Conservation (phyloP, 2,888 invertebrate genomes). For the Argynnis bischoffii region DNA sequence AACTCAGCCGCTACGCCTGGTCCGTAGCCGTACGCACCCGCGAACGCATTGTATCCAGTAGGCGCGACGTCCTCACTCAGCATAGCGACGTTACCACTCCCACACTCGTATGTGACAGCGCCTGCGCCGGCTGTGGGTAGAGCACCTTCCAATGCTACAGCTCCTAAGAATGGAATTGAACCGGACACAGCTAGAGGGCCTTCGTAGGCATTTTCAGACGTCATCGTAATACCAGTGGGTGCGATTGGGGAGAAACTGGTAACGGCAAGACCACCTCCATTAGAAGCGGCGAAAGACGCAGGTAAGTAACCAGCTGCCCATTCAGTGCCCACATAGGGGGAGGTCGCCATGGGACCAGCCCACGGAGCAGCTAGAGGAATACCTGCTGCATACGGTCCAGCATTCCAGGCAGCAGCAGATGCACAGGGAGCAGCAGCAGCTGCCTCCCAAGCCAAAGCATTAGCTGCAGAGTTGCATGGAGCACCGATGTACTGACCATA, state of each 20-base stretch:
- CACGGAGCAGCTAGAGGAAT: conserved; percentile 19
- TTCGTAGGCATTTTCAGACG: conserved; percentile 54
- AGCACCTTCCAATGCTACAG: conserved; percentile 47
- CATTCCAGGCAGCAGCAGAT: conserved; percentile 8
- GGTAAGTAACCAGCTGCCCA: conserved; percentile 18
- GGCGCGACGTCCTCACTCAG: conserved; percentile 26
- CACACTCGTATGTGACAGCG: conserved; percentile 45
- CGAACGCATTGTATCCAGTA: conserved; percentile 23
- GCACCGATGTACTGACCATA: conserved; percentile 32
- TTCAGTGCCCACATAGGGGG: conserved; percentile 12
- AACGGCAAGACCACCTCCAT: conserved; percentile 36
- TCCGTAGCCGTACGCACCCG: conserved; percentile 8
- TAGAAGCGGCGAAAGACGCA: conserved; percentile 29
- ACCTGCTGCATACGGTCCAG: conserved; percentile 1
- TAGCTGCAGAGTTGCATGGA: conserved; percentile 27
- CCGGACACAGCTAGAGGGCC: conserved; percentile 40
- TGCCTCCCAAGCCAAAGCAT: conserved; percentile 21
- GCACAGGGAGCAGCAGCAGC: conserved; percentile 8
- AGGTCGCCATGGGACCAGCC: conserved; percentile 19
- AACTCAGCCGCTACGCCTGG: conserved; percentile 6
- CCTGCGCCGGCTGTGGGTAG: conserved; percentile 46
- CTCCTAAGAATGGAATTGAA: conserved; percentile 41
- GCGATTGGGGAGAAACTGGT: conserved; percentile 50
- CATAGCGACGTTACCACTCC: conserved; percentile 45
- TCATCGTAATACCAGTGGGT: conserved; percentile 49